Base-by-base conservation (phyloP, 2,888 invertebrate species). In the Syrphus vitripennis region DNA sequence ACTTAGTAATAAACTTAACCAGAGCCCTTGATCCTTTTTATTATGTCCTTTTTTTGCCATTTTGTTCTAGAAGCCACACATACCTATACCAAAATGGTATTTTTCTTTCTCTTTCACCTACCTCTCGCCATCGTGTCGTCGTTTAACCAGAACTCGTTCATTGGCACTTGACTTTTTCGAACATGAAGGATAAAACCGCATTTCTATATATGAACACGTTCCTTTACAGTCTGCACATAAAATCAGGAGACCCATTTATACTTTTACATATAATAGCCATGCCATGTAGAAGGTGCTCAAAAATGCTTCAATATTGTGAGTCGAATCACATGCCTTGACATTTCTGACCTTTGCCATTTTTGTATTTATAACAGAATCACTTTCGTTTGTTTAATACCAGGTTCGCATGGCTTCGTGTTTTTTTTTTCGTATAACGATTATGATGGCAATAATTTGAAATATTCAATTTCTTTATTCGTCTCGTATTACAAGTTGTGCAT, bases 21-120 rank as follows among this genome's bases (percentile, higher is more conserved):
- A 59, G 70, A 77, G 71, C 59, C 50, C 67, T 72, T 84, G 84
- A 84, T 84, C 76, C 80, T 76, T 80, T n/a, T 84, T 71, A 71
- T 80, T 70, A 71, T 83, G 57, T 75, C 50, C 48, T 67, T 67
- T 75, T 50, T n/a, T n/a, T n/a, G n/a, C 24, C 6, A 3, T 50
- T 50, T 71, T 31, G 24, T 31, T n/a, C n/a, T 59, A 53, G 24
- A 50, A 67, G 29, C 63, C 42, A 29, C 74, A 48, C 63, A 74
- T 55, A 48, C 50, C 9, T 10, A 78, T 31, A 29, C 29, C 34
- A 40, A 24, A 61, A 61, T 40, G 14, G 63, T 63, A 6, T 9
- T 16, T 45, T 26, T 61, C 59, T 21, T 14, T 29, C 53, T 4
- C 45, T 34, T 7, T 0, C 29, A n/a, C 12, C 26, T 40, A 21